Percentiles rank a stretch among this genome's conserved stretches.
Evolutionary conservation across 1,140 invertebrate species (phyloP).

Genomic region (Acyrthosiphon pisum): DNA sequence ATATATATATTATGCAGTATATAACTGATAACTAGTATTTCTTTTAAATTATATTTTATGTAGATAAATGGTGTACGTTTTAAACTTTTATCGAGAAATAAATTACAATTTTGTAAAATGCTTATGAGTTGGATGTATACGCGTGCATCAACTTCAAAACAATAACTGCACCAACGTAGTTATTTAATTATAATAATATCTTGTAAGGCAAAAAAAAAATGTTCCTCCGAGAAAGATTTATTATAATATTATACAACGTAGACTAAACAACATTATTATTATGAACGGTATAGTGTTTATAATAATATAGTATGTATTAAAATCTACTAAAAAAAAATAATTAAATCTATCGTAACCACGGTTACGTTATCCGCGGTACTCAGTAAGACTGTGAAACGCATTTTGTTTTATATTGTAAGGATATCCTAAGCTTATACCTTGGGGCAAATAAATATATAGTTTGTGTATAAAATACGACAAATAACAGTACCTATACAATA

Average conservation of each 20-base stretch:
- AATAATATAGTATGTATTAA: not conserved
- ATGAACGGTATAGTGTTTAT: not conserved
- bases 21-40: not conserved
- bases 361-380: not conserved
- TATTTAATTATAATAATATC: slow-evolving; percentile 7
- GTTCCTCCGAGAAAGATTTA: not conserved
- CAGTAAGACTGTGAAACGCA: not conserved
- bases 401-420: not conserved
- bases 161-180: not conserved
- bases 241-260: not conserved
- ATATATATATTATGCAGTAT: not conserved
- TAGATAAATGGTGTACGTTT: not conserved
- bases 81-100: not conserved
- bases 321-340: not conserved
- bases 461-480: not conserved
- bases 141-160: not conserved
- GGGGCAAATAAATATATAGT: no score
- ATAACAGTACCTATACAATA: not conserved
- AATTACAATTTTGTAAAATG: slow-evolving; percentile 15
- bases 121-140: not conserved
- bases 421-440: not conserved
- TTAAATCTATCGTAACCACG: not conserved
- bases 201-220: not conserved
- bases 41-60: slow-evolving; percentile 3
- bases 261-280: not conserved